Evolutionary conservation across 2,113 vertebrate genomes (phyloP), one percentile per base, ranked within the genome.

Genomic region (Petrocephalus zakoni): DNA sequence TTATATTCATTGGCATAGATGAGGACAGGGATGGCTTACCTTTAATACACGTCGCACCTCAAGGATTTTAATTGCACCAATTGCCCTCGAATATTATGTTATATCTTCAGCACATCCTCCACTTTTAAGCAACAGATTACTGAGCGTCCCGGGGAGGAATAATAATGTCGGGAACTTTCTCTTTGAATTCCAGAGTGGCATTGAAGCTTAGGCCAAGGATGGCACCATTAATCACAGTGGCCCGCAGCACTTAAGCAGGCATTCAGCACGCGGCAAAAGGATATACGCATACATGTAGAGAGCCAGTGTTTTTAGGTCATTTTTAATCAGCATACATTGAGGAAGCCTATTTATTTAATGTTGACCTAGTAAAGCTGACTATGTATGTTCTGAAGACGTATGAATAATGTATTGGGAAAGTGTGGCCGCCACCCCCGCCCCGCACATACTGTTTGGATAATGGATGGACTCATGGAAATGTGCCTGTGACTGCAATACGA

Each of bases 81-180:
- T 85, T 61, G 88, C 58, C 55, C 81, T 61, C 56, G n/a, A 75
- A 19, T 52, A 21, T 29, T 17, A 58, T 21, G 46, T 11, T 72
- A 47, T 25, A 78, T 42, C n/a, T 47, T 64, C 64, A 53, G 49
- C 25, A 10, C 29, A 52, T 49, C 46, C 10, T 49, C 42, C 15
- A 17, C 86, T 87, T 87, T 87, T 22, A 61, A 87, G 56, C 55
- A 47, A n/a, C 34, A 34, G 86, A 87, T 34, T 87, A n/a, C 19
- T 22, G 86, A 93, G 93, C 90, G 94, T 92, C 90, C 85, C 42
- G 86, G 90, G 90, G 90, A 91, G 88, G 92, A 93, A 87, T 75
- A 81, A 85, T 93, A 91, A 94, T 94, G 94, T 95, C 95, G 94
- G 94, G 94, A 95, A 94, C 88, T 93, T 92, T 86, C 56, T 58